These are phyloP conservation scores for Microtus ochrogaster DNA, from an alignment of 2,113 vertebrate species.

Conservation along the genomic window DNA sequence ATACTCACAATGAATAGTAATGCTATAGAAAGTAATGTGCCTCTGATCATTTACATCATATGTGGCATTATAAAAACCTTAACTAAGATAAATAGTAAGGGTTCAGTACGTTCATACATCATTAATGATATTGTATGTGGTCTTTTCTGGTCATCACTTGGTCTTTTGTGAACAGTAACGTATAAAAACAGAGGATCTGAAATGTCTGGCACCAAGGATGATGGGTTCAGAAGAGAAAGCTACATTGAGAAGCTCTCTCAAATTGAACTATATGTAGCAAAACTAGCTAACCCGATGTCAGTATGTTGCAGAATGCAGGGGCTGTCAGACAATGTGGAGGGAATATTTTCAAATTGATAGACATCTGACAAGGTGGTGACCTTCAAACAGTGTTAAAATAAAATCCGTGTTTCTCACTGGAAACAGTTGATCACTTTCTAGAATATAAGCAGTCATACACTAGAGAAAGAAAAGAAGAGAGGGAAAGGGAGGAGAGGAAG, in stretches of 20 bases:
- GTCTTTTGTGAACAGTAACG: neutral
- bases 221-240: slow-evolving; percentile 2
- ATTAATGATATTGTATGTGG: neutral
- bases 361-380: slow-evolving; percentile 59
- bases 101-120: neutral
- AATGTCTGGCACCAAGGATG: neutral
- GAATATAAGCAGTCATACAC: neutral
- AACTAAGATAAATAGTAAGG: neutral
- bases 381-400: slow-evolving; percentile 67
- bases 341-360: slow-evolving; percentile 52
- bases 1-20: neutral
- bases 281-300: neutral
- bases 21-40: neutral
- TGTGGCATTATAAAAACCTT: neutral
- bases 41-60: neutral
- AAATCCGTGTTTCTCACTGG: slow-evolving; percentile 36
- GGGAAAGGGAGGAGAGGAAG: too few relatives aligned
- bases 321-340: neutral
- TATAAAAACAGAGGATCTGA: neutral
- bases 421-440: slow-evolving; percentile 55
- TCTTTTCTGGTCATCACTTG: neutral
- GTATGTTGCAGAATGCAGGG: neutral
- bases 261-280: neutral
- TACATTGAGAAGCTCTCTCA: neutral
- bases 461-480: neutral